A percentile compares a stretch with the other conserved stretches of the same genome.
These are phyloP conservation scores for Lanius collurio DNA, from an alignment of 2,113 vertebrate species.

Conservation along the genomic window DNA sequence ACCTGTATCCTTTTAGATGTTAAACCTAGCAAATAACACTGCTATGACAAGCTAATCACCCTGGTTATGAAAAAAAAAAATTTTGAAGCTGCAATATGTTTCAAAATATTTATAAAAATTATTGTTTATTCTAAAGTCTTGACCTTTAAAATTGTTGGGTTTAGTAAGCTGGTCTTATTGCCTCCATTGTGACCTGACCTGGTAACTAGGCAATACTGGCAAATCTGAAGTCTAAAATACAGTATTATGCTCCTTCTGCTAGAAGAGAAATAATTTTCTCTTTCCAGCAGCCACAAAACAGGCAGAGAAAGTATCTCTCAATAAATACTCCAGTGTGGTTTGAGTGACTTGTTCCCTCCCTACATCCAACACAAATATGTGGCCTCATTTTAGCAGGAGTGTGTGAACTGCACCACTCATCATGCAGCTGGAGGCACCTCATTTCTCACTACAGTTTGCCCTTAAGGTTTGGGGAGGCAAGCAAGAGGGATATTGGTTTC, in stretches of 20 bases:
- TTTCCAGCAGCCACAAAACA: not conserved
- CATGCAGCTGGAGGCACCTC: not conserved
- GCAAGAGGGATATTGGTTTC: not conserved
- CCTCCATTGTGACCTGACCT: not conserved
- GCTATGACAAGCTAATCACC: not conserved
- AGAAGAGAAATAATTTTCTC: not conserved
- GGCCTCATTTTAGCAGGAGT: not conserved
- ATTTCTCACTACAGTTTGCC: not conserved
- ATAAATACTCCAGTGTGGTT: rapidly evolving
- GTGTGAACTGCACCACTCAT: not conserved
- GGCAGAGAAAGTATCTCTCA: not conserved
- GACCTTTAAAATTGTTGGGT: not conserved
- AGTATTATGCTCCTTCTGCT: not conserved
- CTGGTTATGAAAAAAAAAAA: not conserved
- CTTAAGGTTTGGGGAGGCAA: not conserved
- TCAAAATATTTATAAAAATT: not conserved
- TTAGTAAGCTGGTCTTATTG: not conserved
- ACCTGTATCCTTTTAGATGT: not conserved
- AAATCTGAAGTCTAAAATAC: not conserved
- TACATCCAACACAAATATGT: rapidly evolving
- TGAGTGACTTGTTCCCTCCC: not conserved
- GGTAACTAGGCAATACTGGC: not conserved
- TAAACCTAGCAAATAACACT: not conserved
- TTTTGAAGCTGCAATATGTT: not conserved
- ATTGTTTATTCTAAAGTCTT: not conserved